Evolutionary conservation across 2,113 vertebrate species (phyloP).

Genomic region (Scopus umbretta): DNA sequence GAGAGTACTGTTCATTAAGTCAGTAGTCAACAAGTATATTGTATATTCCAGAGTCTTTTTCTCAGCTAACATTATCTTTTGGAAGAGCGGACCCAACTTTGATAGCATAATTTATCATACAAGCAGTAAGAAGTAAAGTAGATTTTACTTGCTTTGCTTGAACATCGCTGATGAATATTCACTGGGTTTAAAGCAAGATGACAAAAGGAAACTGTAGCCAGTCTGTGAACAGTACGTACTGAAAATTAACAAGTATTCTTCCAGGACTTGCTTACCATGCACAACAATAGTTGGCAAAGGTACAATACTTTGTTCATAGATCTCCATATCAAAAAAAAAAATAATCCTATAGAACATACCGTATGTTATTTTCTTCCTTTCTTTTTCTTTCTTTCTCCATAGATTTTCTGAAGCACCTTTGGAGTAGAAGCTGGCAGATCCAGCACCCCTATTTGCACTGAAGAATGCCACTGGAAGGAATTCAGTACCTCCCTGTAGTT

Average conservation of each 20-base stretch:
- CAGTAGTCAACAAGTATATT: background rate
- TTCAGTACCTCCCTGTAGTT: background rate
- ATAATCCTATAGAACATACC: background rate
- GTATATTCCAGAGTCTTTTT: background rate
- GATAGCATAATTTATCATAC: background rate
- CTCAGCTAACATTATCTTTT: background rate
- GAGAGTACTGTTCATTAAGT: background rate
- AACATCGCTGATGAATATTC: accelerated
- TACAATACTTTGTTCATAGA: background rate
- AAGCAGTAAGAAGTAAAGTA: background rate
- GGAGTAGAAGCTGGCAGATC: background rate
- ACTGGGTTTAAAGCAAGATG: background rate
- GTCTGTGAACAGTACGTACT: background rate
- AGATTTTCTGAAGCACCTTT: background rate
- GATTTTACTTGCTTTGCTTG: background rate
- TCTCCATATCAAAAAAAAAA: too few species aligned
- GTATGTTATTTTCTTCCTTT: background rate
- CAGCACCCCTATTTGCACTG: accelerated
- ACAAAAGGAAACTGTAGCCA: background rate
- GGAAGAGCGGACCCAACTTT: background rate
- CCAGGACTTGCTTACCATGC: background rate
- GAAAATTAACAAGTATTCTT: background rate
- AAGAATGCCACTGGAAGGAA: background rate
- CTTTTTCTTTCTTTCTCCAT: background rate
- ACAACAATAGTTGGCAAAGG: background rate